Conservation (phyloP, 2,113 vertebrate genomes). For the Eudyptes chrysolophus region DNA sequence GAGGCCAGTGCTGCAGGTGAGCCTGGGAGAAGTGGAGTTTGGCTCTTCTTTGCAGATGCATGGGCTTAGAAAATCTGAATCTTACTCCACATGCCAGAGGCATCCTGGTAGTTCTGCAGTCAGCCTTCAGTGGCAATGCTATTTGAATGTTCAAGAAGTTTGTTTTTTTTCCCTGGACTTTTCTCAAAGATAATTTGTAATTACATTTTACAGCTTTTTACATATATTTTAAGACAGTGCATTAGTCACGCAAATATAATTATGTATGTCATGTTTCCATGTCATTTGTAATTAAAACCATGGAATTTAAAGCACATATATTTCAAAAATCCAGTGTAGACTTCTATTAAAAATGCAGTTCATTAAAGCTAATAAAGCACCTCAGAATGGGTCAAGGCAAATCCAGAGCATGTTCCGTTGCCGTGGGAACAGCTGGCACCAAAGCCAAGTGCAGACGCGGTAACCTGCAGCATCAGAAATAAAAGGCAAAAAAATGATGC, state of each 20-base stretch:
- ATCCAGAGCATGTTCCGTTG: neutral
- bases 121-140: neutral
- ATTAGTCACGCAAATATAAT: neutral
- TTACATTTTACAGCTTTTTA: neutral
- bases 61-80: neutral
- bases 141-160: neutral
- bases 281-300: neutral
- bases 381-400: neutral
- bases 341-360: neutral
- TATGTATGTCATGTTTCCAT: neutral
- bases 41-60: neutral
- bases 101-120: neutral
- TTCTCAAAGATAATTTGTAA: neutral
- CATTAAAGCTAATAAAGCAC: neutral
- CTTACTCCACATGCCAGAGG: neutral
- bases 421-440: conserved; percentile 8
- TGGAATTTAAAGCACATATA: neutral
- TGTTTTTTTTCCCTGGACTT: neutral
- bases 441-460: neutral
- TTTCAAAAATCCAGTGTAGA: neutral
- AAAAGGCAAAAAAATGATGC: fast-evolving
- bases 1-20: neutral
- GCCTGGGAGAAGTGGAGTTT: neutral
- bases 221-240: neutral
- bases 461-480: neutral